Evolutionary conservation across 2,797 vertebrate genomes (phyloP), one percentile per base, ranked within the genome.

Genomic region (Myotis daubentonii): DNA sequence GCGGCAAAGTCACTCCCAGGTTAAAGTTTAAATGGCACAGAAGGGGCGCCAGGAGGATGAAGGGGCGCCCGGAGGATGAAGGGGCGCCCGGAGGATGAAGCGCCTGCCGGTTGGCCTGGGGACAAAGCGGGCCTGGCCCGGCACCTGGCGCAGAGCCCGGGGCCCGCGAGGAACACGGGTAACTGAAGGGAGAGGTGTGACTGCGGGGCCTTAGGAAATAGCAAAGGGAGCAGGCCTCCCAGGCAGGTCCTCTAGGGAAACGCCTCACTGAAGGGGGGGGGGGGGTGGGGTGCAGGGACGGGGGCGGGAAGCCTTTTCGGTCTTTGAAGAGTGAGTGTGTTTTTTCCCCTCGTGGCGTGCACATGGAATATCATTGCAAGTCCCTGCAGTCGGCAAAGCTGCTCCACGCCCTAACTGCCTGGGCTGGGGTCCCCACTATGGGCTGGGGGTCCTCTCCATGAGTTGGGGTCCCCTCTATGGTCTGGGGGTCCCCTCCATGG

Each of bases 1-100:
- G 98, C 98, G 97, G 98, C 98, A 98, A 98, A 98, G 98, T 98
- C 98, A 98, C 98, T 98, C 98, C 98, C 98, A 98, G 98, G 98
- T 98, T 98, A 98, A 98, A 98, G 98, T 98, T 98, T 98, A 98
- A 98, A 98, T 98, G 98, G 98, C 98, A 98, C 97, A 98, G 98
- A 98, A 98, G 98, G 98, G 98, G 97, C 98, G 98, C 96, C 62
- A 2, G 91, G 96, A 98, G 98, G 98, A 98, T 98, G 98, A 98
- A 98, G 98, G n/a, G n/a, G n/a, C n/a, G 98, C 96, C 62, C 2
- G 91, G 96, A 98, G n/a, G n/a, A n/a, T n/a, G 98, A 98, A 98
- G 98, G 98, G 98, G 97, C 98, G 98, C 96, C 62, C 2, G 91
- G 96, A 98, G 98, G 98, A 98, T 98, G 98, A 98, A 98, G 98